Base-by-base conservation (phyloP, 2,113 vertebrate genomes). In the Jaculus jaculus region DNA sequence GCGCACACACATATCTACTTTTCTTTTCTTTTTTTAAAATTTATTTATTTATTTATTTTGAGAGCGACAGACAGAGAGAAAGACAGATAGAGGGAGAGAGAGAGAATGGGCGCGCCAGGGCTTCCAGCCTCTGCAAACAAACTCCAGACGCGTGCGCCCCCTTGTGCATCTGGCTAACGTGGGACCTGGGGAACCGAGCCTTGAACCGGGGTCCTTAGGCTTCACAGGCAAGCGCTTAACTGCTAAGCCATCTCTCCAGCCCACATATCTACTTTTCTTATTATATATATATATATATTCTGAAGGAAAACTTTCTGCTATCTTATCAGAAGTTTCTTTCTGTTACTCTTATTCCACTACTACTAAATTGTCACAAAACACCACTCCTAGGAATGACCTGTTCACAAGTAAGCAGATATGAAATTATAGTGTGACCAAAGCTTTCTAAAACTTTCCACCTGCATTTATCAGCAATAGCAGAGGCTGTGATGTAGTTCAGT, bases 361-460 rank as follows among this genome's bases (percentile, higher is more conserved):
- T 58, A 47, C 7, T 32, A 63, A 74, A 63, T 26, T 63, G 34
- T 58, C 18, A 42, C 28, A 51, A 7, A 87, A 24, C 54, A 47
- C 4, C 24, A n/a, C 47, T 72, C 47, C n/a, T 54, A 37, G 37
- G 63, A 86, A 72, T 69, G 73, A 91, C 20, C 13, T 80, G 39
- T 90, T 92, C 85, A 77, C 21, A 87, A 17, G 28, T 68, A 84
- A 90, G 47, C 37, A 84, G 89, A 92, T 61, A 89, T 28, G 32
- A 95, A 84, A 82, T n/a, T 71, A 89, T n/a, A 81, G 13, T 24
- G 34, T 66, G 54, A 75, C 34, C 66, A 93, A 86, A n/a, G 21
- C 28, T 84, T 87, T 87, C 68, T 32, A 92, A 87, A 90, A 90
- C 30, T 78, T 65, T 83, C 16, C 92, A 63, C 24, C 34, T 87